Conservation (phyloP, 2,797 vertebrate genomes). For the Oryzias dopingdopingensis region DNA sequence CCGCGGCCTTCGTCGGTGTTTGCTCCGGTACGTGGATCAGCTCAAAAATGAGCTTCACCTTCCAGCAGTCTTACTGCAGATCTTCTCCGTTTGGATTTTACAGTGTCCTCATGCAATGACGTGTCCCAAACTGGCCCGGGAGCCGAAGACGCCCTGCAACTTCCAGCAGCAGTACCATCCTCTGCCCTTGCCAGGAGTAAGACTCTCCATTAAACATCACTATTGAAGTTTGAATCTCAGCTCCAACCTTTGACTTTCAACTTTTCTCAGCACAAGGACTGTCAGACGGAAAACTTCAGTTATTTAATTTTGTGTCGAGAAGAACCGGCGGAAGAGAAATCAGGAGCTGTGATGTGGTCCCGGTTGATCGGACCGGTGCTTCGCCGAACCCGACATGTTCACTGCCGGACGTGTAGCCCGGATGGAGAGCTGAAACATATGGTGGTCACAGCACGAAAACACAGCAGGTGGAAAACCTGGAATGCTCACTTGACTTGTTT, state of each 20-base stretch:
- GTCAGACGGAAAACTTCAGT: constrained; percentile 82
- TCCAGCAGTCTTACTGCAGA: not conserved
- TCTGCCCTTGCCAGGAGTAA: constrained; percentile 77
- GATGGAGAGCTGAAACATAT: constrained; percentile 76
- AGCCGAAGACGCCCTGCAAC: constrained; percentile 79
- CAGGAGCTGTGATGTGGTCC: constrained; percentile 67
- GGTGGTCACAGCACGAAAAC: constrained; percentile 77
- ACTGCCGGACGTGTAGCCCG: constrained; percentile 80
- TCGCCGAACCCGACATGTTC: constrained; percentile 78
- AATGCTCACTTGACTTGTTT: not conserved
- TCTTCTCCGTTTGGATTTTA: not conserved
- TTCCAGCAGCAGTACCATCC: constrained; percentile 81
- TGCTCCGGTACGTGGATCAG: constrained; percentile 76
- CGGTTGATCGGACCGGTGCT: constrained; percentile 77
- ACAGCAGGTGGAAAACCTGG: constrained; percentile 74
- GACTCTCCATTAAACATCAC: constrained; percentile 10
- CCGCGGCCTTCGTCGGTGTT: constrained; percentile 77
- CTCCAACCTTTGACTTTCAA: not conserved
- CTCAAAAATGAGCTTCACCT: fast-evolving
- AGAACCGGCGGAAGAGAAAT: not conserved
- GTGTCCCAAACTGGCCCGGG: constrained; percentile 79
- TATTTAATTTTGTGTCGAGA: constrained; percentile 79
- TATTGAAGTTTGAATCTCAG: not conserved
- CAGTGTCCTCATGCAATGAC: constrained; percentile 84
- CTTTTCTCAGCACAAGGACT: constrained; percentile 60